Base-by-base conservation (phyloP, 1,140 invertebrate species). In the Linepithema humile region DNA sequence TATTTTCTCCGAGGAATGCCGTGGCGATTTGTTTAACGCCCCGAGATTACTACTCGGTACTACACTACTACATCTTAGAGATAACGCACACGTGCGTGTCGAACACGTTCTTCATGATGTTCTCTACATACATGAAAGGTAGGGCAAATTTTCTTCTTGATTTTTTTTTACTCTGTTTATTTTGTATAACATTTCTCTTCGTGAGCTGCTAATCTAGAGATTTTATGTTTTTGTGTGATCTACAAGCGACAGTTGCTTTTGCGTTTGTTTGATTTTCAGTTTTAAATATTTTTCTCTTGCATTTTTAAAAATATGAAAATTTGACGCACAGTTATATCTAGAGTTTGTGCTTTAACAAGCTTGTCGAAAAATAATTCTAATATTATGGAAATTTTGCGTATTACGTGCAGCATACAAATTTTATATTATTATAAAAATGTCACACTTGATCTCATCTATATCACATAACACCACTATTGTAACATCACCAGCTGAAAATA, bases 1-100 rank as follows among this genome's bases (percentile, higher is more conserved):
- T 43, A 77, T 55, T 80, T 80, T 80, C 43, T 38, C 55, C 48
- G 48, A 70, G 64, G 48, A 80, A 69, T 70, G 57, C 17, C 75
- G 26, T 29, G n/a, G 26, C 64, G 20, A 70, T 80, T 80, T 69
- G 23, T 80, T 70, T 50, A 35, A 64, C 2, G 1, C 59, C 29
- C 20, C 59, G 29, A 55, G n/a, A 10, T 17, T n/a, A n/a, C n/a
- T n/a, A n/a, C 48, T 15, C 23, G 17, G 10, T 74, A 45, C 53
- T 0, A n/a, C n/a, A n/a, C 53, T 65, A n/a, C 32, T 26, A 20
- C 48, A 12, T 32, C 23, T 70, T 80, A 70, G 50, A 70, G 45
- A 57, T 70, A 80, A 80, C 12, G 29, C 59, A 80, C 23, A 35
- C 64, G 48, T 38, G 62, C 35, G 64, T 57, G 48, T 12, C 32